Conservation (phyloP, 2,888 invertebrate species). For the Nezara viridula region DNA sequence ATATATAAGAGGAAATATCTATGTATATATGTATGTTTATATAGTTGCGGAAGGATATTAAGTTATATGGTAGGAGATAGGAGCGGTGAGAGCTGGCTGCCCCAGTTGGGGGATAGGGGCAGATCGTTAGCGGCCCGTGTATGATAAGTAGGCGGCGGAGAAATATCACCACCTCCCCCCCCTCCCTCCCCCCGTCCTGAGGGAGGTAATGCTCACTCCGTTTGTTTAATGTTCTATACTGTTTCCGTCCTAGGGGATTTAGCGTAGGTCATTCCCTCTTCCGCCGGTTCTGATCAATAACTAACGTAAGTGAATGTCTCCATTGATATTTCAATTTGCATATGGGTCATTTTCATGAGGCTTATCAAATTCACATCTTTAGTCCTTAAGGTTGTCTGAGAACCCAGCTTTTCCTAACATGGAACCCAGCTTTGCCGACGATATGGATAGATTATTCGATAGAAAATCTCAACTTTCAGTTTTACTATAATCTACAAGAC, state of each 20-base stretch:
- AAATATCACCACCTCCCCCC: background rate
- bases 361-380: no score
- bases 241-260: background rate
- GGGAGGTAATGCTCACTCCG: background rate
- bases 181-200: background rate
- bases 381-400: no score
- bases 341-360: no score
- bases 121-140: conserved; percentile 5
- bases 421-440: no score
- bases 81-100: background rate
- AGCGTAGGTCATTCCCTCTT: background rate
- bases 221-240: conserved; percentile 11
- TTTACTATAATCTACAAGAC: no score
- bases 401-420: no score
- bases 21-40: background rate
- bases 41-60: background rate
- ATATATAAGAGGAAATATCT: background rate
- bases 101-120: background rate
- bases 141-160: background rate
- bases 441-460: no score
- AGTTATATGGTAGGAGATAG: background rate
- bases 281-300: background rate
- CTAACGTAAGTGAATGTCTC: background rate
- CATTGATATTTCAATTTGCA: background rate
- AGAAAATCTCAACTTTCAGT: no score